phyloP scores from a whole-genome alignment of 2,888 invertebrate genomes.

The Azorinus chamasolen region DNA sequence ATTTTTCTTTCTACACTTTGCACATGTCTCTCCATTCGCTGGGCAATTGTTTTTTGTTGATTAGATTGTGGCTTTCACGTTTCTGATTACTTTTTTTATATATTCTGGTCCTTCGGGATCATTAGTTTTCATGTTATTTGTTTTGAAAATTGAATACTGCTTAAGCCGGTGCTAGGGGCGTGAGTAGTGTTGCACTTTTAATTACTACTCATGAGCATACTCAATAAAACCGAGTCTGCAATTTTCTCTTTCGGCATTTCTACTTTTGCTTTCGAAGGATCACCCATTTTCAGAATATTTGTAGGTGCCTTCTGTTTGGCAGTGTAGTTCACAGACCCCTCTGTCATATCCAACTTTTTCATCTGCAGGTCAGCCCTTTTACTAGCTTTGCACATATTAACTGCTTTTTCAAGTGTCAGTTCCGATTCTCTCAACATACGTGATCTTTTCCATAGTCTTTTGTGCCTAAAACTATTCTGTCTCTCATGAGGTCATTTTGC shows the following conservation, averaged over 20 bases:
- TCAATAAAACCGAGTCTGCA: no score
- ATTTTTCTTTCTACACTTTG: no score
- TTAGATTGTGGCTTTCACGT: not conserved
- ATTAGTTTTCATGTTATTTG: no score
- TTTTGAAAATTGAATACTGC: no score
- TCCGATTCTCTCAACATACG: conserved; percentile 2
- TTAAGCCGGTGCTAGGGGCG: no score
- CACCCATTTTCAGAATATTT: no score
- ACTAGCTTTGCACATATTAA: conserved; percentile 2
- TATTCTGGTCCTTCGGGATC: no score
- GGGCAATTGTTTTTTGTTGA: conserved; percentile 10
- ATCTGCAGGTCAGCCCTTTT: conserved; percentile 12
- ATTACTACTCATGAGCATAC: no score
- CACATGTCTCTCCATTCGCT: conserved; percentile 5
- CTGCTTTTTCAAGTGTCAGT: conserved; percentile 8
- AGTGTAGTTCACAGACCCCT: conserved; percentile 9
- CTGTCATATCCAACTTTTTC: not conserved
- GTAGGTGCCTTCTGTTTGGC: not conserved
- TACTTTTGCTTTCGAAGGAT: no score
- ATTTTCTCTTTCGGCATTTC: no score
- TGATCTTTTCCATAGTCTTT: not conserved
- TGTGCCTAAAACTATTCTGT: conserved; percentile 1
- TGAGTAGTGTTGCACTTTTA: no score
- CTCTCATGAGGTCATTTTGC: not conserved
- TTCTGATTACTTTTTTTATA: not conserved